Evolutionary conservation across 2,113 vertebrate genomes (phyloP).

Genomic region (Xenopus borealis): DNA sequence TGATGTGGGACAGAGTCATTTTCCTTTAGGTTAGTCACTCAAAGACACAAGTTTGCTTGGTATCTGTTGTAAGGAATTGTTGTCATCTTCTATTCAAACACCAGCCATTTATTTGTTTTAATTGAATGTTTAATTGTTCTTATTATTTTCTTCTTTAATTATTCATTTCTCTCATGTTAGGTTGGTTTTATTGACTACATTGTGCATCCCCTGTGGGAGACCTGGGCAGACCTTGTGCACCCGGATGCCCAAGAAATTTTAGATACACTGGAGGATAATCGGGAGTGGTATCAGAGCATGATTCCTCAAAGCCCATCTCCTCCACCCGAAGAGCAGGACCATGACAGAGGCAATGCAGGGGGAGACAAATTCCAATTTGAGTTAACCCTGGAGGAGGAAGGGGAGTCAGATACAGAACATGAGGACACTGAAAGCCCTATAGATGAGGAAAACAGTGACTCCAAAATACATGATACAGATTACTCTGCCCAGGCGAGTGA

Average conservation of each 20-base stretch:
- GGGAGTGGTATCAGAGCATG: constrained; percentile 93
- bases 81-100: too few relatives aligned
- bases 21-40: too few relatives aligned
- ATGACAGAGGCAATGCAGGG: constrained; percentile 6
- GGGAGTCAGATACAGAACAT: constrained; percentile 62
- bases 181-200: constrained; percentile 94
- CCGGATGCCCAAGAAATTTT: constrained; percentile 88
- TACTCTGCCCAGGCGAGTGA: constrained; percentile 28
- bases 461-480: constrained; percentile 53
- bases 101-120: too few relatives aligned
- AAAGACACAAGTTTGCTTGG: too few relatives aligned
- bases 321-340: constrained; percentile 35
- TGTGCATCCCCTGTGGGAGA: constrained; percentile 89
- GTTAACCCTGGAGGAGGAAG: constrained; percentile 77
- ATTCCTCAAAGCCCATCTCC: constrained; percentile 79
- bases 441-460: constrained; percentile 65
- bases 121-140: too few relatives aligned
- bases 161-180: constrained; percentile 51
- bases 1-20: too few relatives aligned
- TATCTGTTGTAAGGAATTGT: too few relatives aligned
- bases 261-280: constrained; percentile 88
- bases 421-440: constrained; percentile 59
- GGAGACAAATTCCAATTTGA: constrained; percentile 80
- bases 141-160: too few relatives aligned
- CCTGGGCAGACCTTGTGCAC: constrained; percentile 88